Percentiles rank a stretch among this genome's conserved stretches.
Evolutionary conservation across 2,797 vertebrate species (phyloP).

Genomic region (Phoeniculus purpureus): DNA sequence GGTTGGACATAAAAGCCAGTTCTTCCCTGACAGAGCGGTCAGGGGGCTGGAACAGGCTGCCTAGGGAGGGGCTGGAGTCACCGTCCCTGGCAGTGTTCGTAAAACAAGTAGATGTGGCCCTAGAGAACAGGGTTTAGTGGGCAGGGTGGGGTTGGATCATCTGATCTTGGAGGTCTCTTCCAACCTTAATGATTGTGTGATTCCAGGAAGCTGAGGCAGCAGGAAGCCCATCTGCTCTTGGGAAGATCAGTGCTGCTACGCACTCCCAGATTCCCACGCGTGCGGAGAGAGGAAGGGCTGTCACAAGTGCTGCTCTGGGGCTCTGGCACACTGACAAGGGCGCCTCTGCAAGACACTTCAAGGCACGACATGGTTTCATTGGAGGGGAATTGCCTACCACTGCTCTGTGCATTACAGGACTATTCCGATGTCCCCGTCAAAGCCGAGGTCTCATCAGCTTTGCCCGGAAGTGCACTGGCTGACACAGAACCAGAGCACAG

Average conservation of each 20-base stretch:
- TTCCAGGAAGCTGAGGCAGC: slow-evolving; percentile 27
- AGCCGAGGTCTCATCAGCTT: slow-evolving; percentile 31
- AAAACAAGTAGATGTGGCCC: no score
- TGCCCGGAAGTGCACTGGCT: neutral
- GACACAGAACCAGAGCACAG: slow-evolving; percentile 3
- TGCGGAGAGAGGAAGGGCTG: slow-evolving; percentile 1
- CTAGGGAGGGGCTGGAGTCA: no score
- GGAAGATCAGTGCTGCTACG: neutral
- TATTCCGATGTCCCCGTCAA: neutral
- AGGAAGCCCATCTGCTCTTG: neutral
- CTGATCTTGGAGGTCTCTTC: no score
- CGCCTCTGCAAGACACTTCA: neutral
- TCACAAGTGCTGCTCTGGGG: neutral
- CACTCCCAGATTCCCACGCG: neutral
- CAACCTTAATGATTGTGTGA: neutral
- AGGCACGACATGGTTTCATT: neutral
- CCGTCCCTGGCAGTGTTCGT: no score
- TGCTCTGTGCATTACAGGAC: slow-evolving; percentile 7
- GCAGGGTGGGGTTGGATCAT: no score
- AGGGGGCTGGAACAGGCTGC: no score
- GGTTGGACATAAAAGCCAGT: no score
- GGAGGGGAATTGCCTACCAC: neutral
- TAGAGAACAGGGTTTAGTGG: no score
- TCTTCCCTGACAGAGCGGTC: no score
- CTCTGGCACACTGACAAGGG: slow-evolving; percentile 32